A percentile compares a stretch with the other conserved stretches of the same genome.
These are phyloP conservation scores for Psittacus erithacus DNA, from an alignment of 2,113 vertebrate genomes.

Conservation along the genomic window DNA sequence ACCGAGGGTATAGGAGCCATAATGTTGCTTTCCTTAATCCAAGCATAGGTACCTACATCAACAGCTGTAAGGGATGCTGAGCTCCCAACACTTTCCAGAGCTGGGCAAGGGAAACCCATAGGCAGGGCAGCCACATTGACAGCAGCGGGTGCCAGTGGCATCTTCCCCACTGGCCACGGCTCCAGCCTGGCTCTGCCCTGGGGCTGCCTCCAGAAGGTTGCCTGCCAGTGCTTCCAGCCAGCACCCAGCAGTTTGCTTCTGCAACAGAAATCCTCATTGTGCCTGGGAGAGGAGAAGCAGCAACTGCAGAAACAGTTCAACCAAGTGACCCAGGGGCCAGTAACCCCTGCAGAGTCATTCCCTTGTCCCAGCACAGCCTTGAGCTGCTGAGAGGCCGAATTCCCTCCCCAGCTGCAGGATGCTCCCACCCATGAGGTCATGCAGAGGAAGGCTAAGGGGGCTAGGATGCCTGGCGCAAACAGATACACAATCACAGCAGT, in stretches of 20 bases:
- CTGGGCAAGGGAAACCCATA: accelerated
- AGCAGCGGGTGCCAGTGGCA: neutral
- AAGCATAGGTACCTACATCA: neutral
- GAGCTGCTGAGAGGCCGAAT: neutral
- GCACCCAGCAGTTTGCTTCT: neutral
- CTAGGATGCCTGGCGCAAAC: neutral
- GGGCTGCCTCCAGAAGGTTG: neutral
- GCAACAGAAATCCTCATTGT: neutral
- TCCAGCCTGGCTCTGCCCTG: neutral
- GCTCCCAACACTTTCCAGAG: neutral
- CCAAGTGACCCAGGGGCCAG: neutral
- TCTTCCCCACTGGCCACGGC: accelerated
- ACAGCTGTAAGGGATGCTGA: neutral
- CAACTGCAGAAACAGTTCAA: neutral
- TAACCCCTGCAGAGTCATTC: neutral
- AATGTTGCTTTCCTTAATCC: neutral
- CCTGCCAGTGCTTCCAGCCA: neutral
- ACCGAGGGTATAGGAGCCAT: neutral
- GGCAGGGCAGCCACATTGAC: neutral
- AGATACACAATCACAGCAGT: neutral
- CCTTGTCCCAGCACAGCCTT: neutral
- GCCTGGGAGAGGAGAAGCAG: neutral
- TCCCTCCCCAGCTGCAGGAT: neutral
- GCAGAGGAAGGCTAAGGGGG: neutral
- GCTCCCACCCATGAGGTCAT: neutral